A percentile compares a stretch with the other conserved stretches of the same genome.
Conservation (phyloP, 1,140 invertebrate genomes). For the Caenorhabditis briggsae region DNA sequence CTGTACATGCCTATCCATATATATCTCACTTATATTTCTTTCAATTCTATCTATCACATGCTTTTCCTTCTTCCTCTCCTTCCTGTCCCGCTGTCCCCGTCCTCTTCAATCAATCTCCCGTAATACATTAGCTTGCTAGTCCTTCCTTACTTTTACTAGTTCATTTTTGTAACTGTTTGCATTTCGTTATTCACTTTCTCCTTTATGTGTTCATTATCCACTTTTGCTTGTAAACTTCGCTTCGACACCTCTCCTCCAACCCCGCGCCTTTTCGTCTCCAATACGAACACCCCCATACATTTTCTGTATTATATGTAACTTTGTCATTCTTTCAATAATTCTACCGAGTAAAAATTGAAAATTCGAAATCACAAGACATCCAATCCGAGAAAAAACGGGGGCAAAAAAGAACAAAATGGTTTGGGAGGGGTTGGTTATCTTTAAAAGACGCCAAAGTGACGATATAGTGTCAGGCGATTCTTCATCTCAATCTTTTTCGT, state of each 20-base stretch:
- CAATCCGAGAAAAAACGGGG: too few species aligned
- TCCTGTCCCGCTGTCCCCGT: neutral
- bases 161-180: conserved; percentile 4
- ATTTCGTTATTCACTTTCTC: conserved; percentile 24
- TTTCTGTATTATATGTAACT: conserved; percentile 26
- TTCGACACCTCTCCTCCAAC: neutral
- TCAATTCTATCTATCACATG: conserved; percentile 12
- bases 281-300: neutral
- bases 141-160: neutral
- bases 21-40: conserved; percentile 16
- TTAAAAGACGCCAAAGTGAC: conserved; percentile 8
- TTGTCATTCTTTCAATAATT: conserved; percentile 3
- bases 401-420: conserved; percentile 9
- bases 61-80: neutral
- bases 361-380: neutral
- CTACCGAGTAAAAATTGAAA: neutral
- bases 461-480: neutral
- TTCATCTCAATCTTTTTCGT: neutral
- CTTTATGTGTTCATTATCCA: neutral
- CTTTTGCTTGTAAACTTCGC: neutral
- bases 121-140: conserved; percentile 12
- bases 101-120: neutral
- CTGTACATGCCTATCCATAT: conserved; percentile 4
- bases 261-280: neutral
- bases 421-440: neutral